Conservation (phyloP, 2,113 vertebrate species). For the Triplophysa tibetana region DNA sequence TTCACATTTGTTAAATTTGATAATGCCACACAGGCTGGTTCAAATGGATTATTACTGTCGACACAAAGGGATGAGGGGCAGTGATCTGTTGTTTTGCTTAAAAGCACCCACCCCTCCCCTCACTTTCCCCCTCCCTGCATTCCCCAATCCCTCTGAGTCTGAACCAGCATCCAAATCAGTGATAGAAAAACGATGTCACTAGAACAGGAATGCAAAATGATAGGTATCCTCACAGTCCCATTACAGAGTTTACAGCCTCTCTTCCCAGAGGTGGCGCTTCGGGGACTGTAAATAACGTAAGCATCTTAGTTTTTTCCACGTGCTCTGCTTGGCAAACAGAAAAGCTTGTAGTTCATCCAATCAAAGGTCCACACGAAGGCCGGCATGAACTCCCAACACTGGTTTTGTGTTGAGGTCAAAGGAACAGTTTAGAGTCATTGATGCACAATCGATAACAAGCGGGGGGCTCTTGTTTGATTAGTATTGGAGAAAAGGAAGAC, state of each 20-base stretch:
- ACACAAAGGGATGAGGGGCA: constrained; percentile 75
- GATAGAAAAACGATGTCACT: constrained; percentile 8
- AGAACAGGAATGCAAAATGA: constrained; percentile 35
- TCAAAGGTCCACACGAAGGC: constrained; percentile 55
- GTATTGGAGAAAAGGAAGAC: background rate
- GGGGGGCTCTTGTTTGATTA: background rate
- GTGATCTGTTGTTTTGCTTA: constrained; percentile 75
- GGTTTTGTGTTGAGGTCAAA: constrained; percentile 55
- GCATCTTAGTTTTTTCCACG: constrained; percentile 43
- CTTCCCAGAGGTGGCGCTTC: background rate
- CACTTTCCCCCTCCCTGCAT: constrained; percentile 40
- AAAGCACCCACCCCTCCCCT: constrained; percentile 46
- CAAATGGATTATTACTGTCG: constrained; percentile 67
- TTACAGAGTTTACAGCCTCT: constrained; percentile 42
- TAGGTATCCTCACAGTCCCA: constrained; percentile 50
- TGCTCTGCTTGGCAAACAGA: constrained; percentile 63
- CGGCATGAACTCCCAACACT: constrained; percentile 50
- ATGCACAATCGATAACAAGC: constrained; percentile 57
- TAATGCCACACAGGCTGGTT: constrained; percentile 45
- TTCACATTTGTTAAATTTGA: constrained; percentile 60
- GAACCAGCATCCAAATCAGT: constrained; percentile 19
- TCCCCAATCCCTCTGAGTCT: constrained; percentile 33
- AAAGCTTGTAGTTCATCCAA: constrained; percentile 57
- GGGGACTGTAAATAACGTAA: background rate
- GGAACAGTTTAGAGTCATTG: constrained; percentile 60